Conservation (phyloP, 2,888 invertebrate genomes). For the Synanthedon tipuliformis region DNA sequence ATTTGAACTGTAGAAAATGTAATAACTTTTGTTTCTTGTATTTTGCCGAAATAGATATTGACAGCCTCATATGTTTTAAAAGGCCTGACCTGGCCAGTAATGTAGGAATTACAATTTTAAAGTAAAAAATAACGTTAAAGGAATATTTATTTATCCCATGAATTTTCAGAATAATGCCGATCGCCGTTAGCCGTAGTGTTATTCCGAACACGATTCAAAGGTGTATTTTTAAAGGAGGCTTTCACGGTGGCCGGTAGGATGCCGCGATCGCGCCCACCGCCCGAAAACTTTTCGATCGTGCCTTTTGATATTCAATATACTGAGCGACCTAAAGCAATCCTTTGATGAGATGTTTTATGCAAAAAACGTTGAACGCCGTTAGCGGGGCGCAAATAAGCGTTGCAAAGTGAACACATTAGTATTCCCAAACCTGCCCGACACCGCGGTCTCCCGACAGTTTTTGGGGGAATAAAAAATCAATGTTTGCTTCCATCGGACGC, state of each 20-base stretch:
- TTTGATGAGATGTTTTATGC: conserved; percentile 72
- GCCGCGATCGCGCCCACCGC: conserved; percentile 41
- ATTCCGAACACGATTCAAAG: conserved; percentile 61
- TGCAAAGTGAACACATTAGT: conserved; percentile 69
- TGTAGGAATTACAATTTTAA: too few relatives aligned
- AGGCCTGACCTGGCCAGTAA: too few relatives aligned
- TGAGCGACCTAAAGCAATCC: conserved; percentile 62
- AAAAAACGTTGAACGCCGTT: conserved; percentile 66
- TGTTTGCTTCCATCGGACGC: conserved; percentile 63
- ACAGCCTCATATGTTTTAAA: too few relatives aligned
- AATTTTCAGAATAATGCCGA: conserved; percentile 14
- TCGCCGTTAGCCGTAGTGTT: conserved; percentile 31
- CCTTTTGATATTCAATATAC: conserved; percentile 71
- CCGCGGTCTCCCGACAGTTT: conserved; percentile 44
- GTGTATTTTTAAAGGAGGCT: conserved; percentile 66
- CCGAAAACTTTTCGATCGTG: conserved; percentile 56
- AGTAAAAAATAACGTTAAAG: conserved; percentile 12
- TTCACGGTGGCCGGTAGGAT: conserved; percentile 55
- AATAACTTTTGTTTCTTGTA: too few relatives aligned
- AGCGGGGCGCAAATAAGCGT: conserved; percentile 65
- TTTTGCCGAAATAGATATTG: too few relatives aligned
- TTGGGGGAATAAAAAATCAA: conserved; percentile 69
- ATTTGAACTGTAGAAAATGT: too few relatives aligned
- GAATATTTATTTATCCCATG: conserved; percentile 17
- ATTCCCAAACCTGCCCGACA: conserved; percentile 49